Base-by-base conservation (phyloP, 2,888 invertebrate species). In the Chydorus sphaericus region DNA sequence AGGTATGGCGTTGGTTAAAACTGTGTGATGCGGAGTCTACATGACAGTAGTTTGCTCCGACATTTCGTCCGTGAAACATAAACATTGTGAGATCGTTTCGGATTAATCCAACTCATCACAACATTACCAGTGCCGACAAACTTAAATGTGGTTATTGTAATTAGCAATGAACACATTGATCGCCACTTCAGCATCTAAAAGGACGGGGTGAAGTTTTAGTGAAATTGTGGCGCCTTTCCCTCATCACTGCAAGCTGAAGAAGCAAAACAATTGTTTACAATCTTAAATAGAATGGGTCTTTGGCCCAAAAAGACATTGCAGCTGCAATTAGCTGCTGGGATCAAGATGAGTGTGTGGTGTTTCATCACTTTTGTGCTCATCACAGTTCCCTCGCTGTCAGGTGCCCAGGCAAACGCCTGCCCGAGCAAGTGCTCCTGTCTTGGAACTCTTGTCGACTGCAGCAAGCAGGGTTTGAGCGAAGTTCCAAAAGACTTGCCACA, bases 361-460 rank as follows among this genome's bases (percentile, higher is more conserved):
- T 23, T 44, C 10, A 4, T 23, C 14, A 8, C 28, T 26, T 2
- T 44, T 23, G 23, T 23, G 23, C 44, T 44, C 28, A 14, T 28
- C 2, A 4, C 28, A 14, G 23, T 16, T 44, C 26, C 44, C 10
- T 8, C 44, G 5, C 7, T 44, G 5, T 44, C 44, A 26, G 5
- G 11, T 11, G 3, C 23, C 28, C 44, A 44, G 14, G 7, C 44
- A 2, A 44, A 26, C 28, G 29, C 16, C 11, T 85, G 85, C 67
- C 82, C 83, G 56, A 75, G 75, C 64, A 74, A 74, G 68, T 88
- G 87, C 70, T 76, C 74, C 65, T 86, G 85, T 70, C 72, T 85
- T 63, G 79, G 81, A 65, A 75, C 76, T 63, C 80, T 80, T 69
- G 82, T 85, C 59, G 83, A 84, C 71, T 88, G 87, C 74, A 79